These are phyloP conservation scores for Paralvinella palmiformis DNA, from an alignment of 1,140 invertebrate genomes.

Conservation along the genomic window DNA sequence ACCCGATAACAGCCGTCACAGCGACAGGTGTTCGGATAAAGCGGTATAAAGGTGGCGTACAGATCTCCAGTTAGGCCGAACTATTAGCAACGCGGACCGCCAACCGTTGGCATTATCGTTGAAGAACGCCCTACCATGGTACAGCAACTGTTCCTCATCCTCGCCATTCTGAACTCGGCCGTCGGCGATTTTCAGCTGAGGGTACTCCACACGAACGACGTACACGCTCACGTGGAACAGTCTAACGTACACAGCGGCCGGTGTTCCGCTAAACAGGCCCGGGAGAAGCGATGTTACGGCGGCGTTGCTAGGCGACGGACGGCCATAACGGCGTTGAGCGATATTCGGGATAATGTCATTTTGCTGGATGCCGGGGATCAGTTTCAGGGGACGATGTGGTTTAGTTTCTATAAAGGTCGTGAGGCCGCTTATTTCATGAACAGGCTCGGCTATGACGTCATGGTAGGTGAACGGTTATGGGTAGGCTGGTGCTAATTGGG, in stretches of 20 bases:
- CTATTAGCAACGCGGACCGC: no score
- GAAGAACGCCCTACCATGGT: no score
- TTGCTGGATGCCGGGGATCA: conserved; percentile 84
- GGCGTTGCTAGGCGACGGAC: conserved; percentile 73
- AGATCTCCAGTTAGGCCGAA: no score
- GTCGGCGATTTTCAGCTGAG: no score
- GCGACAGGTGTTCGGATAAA: no score
- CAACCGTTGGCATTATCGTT: no score
- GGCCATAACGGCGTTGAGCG: no score
- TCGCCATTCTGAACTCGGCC: no score
- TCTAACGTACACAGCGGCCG: conserved; percentile 59
- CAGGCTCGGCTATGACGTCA: conserved; percentile 68
- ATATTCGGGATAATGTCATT: conserved; percentile 61
- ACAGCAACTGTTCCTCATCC: no score
- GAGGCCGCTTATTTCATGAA: conserved; percentile 73
- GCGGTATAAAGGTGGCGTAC: no score
- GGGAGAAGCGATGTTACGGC: conserved; percentile 63
- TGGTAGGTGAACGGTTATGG: conserved; percentile 74
- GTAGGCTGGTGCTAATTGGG: no score
- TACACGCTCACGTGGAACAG: conserved; percentile 79
- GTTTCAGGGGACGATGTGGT: conserved; percentile 80
- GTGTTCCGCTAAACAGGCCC: conserved; percentile 54
- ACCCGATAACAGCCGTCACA: no score
- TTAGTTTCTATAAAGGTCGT: conserved; percentile 68
- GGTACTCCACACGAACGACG: conserved; percentile 83